Evolutionary conservation across 2,797 vertebrate genomes (phyloP).

Genomic region (Mastacembelus armatus): DNA sequence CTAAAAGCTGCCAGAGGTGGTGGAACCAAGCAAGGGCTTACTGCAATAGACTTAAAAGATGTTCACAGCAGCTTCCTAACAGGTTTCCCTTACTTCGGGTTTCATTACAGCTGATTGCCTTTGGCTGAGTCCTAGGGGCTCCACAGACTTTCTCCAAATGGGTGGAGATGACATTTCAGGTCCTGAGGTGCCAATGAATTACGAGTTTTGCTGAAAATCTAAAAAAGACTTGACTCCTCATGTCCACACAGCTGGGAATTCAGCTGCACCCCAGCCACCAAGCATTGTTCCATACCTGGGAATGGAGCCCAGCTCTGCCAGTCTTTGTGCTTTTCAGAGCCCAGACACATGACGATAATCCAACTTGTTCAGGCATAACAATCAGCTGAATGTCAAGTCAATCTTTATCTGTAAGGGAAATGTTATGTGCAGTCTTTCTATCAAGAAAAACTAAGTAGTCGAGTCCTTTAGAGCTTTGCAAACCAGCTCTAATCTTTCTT

Average conservation of each 20-base stretch:
- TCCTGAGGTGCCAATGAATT: background rate
- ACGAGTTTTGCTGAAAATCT: background rate
- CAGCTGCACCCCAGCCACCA: background rate
- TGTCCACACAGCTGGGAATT: too few species aligned
- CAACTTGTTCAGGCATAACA: conserved; percentile 21
- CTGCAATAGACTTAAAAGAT: background rate
- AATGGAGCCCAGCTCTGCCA: conserved; percentile 8
- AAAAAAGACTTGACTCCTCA: background rate
- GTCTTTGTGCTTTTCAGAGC: conserved; percentile 14
- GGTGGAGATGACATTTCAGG: background rate
- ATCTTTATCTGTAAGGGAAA: conserved; percentile 34
- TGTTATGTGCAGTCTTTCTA: conserved; percentile 9
- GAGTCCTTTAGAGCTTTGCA: too few species aligned
- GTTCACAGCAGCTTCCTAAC: conserved; percentile 13
- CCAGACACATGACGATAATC: conserved; percentile 17
- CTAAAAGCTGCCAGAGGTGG: conserved; percentile 6
- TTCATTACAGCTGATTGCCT: background rate
- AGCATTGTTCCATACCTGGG: background rate
- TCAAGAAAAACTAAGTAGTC: background rate
- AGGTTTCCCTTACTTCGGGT: conserved; percentile 4
- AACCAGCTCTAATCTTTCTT: too few species aligned
- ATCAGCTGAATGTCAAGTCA: conserved; percentile 29
- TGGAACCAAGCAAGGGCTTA: background rate
- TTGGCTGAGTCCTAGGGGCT: background rate
- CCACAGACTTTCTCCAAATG: background rate